phyloP scores from a whole-genome alignment of 2,888 invertebrate species.

The Acanthosepion pharaonis region DNA sequence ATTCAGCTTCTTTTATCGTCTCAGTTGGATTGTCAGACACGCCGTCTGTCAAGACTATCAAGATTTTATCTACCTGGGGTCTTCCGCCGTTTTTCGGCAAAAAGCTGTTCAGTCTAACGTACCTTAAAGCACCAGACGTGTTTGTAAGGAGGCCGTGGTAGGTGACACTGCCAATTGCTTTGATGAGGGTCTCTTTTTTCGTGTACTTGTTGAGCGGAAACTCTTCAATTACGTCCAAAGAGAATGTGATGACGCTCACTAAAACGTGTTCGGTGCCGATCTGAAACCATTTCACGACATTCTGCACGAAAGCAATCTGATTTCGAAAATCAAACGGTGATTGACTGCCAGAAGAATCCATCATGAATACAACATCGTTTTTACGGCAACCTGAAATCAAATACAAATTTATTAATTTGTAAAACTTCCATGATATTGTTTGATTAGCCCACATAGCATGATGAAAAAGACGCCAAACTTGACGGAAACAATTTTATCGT shows the following conservation, averaged over 20 bases:
- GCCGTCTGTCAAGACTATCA: slow-evolving; percentile 39
- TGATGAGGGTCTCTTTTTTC: background rate
- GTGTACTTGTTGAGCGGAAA: slow-evolving; percentile 46
- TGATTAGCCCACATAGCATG: too few relatives aligned
- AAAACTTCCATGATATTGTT: too few relatives aligned
- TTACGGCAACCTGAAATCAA: slow-evolving; percentile 22
- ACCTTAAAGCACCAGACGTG: background rate
- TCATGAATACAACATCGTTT: background rate
- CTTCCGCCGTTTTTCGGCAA: background rate
- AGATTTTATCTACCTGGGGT: background rate
- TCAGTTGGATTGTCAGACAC: background rate
- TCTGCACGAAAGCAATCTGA: background rate
- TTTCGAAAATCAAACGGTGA: background rate
- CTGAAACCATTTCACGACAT: background rate
- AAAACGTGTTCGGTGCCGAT: slow-evolving; percentile 49
- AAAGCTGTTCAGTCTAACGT: slow-evolving; percentile 40
- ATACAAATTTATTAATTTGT: too few relatives aligned
- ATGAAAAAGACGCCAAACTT: too few relatives aligned
- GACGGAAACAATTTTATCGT: too few relatives aligned
- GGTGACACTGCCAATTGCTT: background rate
- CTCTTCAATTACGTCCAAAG: slow-evolving; percentile 33
- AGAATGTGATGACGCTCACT: slow-evolving; percentile 49
- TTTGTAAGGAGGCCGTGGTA: background rate
- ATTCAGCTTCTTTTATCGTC: background rate
- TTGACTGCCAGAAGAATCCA: slow-evolving; percentile 40